Base-by-base conservation (phyloP, 2,113 vertebrate species). In the Syngnathus typhle region DNA sequence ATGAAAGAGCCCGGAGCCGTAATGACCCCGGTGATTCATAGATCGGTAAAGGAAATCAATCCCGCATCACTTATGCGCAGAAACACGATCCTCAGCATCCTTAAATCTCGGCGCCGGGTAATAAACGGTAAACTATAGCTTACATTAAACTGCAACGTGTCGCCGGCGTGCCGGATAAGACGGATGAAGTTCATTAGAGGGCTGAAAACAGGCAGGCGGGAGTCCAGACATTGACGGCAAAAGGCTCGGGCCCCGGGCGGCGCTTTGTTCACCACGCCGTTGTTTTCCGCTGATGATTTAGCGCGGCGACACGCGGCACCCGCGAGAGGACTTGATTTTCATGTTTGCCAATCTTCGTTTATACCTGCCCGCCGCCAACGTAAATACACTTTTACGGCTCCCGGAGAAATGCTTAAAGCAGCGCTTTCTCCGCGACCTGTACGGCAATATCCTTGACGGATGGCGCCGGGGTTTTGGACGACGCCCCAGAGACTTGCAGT, bases 21-120 rank as follows among this genome's bases (percentile, higher is more conserved):
- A 94, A 94, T 90, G 91, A 90, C 89, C 92, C 81, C 83, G 71
- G 85, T 92, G 92, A 93, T 91, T 89, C 91, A 94, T 92, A 91
- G 84, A 88, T 91, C 87, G 84, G 89, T 89, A 84, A 89, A 87
- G 74, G 81, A 84, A 91, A 89, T 91, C 91, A 90, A 93, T 92
- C 88, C 82, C 83, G 88, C 86, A 85, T 89, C 87, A 85, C 84
- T 89, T 86, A 90, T 77, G 77, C 75, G 87, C 86, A 83, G 86
- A 91, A 92, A 86, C 80, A 73, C 79, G 78, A 55, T 86, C 75
- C 67, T 19, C 69, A 44, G 75, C 70, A 69, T 84, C 79, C 72
- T 79, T 88, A 85, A 86, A 85, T 86, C 86, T 78, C 59, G 67
- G 68, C 69, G 72, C 43, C 59, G 66, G 78, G 78, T 68, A 85